Evolutionary conservation across 2,113 vertebrate species (phyloP).

Genomic region (Archilochus colubris): DNA sequence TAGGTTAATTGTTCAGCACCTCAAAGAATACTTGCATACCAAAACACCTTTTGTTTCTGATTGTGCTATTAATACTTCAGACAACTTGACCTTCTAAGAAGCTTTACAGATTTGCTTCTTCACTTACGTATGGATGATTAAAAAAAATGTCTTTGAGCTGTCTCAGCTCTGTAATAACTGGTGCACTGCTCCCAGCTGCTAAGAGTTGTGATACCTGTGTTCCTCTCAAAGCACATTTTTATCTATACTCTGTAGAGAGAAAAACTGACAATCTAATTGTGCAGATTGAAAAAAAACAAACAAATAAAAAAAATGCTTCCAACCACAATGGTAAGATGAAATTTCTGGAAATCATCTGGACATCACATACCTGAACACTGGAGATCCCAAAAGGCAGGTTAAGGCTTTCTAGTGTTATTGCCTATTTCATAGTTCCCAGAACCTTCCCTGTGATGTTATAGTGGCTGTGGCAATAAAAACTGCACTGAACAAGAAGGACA

Average conservation of each 20-base stretch:
- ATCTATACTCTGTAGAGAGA: neutral
- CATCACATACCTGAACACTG: neutral
- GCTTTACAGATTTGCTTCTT: slow-evolving; percentile 23
- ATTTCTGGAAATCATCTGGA: neutral
- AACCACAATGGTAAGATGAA: neutral
- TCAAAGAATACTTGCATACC: neutral
- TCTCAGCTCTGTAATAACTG: neutral
- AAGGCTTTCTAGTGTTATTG: neutral
- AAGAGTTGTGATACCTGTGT: neutral
- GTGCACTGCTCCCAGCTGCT: neutral
- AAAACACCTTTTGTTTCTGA: neutral
- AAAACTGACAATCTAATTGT: neutral
- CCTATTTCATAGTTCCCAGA: neutral
- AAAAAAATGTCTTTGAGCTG: neutral
- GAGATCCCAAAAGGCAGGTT: neutral
- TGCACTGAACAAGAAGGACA: neutral
- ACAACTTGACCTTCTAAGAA: slow-evolving; percentile 21
- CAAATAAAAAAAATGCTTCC: neutral
- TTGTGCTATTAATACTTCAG: neutral
- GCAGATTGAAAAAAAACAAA: neutral
- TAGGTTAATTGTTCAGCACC: neutral
- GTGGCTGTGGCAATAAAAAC: neutral
- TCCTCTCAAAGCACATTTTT: neutral
- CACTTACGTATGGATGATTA: neutral
- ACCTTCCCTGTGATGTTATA: neutral